Conservation (phyloP, 2,888 invertebrate species). For the Copidosoma aretas region DNA sequence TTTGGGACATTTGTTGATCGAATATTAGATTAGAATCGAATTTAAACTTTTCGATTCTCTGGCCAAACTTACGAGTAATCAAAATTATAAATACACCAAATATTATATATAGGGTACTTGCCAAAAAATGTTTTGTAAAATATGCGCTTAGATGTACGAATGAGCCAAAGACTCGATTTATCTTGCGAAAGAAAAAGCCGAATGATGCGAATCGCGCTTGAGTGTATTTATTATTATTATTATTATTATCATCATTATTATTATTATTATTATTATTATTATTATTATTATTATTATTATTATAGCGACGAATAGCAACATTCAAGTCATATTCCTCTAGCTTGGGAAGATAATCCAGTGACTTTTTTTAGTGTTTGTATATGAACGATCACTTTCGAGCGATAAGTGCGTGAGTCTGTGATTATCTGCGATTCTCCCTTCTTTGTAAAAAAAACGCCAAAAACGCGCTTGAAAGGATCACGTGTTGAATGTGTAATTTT, state of each 20-base stretch:
- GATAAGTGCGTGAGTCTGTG: background rate
- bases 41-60: no score
- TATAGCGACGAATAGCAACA: no score
- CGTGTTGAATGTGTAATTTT: constrained; percentile 38
- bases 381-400: background rate
- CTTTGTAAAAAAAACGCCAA: constrained; percentile 61
- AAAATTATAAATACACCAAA: no score
- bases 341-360: background rate
- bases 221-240: constrained; percentile 24
- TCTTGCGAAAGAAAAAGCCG: background rate
- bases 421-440: constrained; percentile 46
- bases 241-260: no score
- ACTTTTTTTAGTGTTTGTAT: no score
- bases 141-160: constrained; percentile 28
- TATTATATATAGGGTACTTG: no score
- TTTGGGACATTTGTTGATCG: no score
- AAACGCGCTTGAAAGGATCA: constrained; percentile 45
- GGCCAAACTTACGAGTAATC: no score
- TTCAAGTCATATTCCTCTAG: background rate
- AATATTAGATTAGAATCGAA: no score
- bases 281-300: no score
- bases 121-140: constrained; percentile 21
- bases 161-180: constrained; percentile 16
- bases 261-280: no score
- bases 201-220: constrained; percentile 28